phyloP scores from a whole-genome alignment of 2,113 vertebrate species.

The Beaufortia kweichowensis region DNA sequence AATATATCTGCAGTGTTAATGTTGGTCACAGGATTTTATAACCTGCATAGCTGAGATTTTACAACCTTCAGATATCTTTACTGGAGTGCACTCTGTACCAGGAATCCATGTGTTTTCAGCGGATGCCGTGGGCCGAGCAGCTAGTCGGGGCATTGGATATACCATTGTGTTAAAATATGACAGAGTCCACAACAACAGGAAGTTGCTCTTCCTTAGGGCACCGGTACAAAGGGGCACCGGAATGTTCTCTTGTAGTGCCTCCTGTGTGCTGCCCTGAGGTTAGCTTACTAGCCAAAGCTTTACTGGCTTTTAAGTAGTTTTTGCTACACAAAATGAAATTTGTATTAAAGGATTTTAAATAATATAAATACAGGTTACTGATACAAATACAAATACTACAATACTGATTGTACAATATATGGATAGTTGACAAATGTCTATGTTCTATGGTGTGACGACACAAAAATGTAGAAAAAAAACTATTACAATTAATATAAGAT shows the following conservation, averaged over 20 bases:
- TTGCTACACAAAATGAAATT: background rate
- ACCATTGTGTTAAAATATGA: constrained; percentile 60
- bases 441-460: too few relatives aligned
- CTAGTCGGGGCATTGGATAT: constrained; percentile 35
- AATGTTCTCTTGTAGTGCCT: constrained; percentile 9
- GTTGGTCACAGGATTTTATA: background rate
- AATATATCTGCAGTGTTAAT: background rate
- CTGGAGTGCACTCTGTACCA: constrained; percentile 1
- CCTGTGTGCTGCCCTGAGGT: background rate
- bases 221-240: constrained; percentile 55
- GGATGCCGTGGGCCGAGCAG: background rate
- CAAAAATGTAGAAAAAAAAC: too few relatives aligned
- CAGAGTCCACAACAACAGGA: constrained; percentile 74
- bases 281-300: constrained; percentile 13
- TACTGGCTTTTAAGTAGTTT: background rate
- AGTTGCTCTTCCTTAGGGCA: constrained; percentile 66
- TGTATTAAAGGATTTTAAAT: background rate
- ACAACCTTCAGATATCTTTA: background rate
- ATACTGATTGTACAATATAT: too few relatives aligned
- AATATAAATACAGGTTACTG: too few relatives aligned
- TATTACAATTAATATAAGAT: too few relatives aligned
- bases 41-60: background rate
- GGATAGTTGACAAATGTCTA: too few relatives aligned
- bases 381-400: too few relatives aligned
- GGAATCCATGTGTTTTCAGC: background rate